These are phyloP conservation scores for Catagonus wagneri DNA, from an alignment of 2,113 vertebrate species.

Conservation along the genomic window DNA sequence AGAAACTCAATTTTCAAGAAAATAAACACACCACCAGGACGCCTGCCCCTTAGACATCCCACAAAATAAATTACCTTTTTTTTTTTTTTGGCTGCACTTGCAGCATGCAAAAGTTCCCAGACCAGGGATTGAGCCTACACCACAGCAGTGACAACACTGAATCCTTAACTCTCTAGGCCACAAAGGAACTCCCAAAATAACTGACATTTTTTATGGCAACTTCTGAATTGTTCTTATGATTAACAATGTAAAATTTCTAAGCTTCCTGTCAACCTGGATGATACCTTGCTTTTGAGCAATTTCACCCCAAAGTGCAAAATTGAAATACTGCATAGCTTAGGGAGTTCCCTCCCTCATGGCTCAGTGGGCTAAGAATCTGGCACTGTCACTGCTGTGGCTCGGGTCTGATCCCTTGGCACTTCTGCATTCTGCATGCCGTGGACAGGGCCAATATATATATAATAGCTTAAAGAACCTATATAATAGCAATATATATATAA, in stretches of 20 bases:
- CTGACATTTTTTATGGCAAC: neutral
- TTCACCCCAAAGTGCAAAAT: neutral
- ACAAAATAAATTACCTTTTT: neutral
- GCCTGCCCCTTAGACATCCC: neutral
- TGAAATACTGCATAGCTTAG: neutral
- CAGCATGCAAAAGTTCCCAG: no score
- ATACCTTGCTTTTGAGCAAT: neutral
- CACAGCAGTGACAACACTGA: no score
- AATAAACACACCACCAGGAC: neutral
- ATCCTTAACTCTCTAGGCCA: no score
- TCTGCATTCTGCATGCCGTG: no score
- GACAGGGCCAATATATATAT: no score
- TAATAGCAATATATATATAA: no score
- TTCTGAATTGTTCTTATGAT: neutral
- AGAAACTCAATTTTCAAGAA: constrained; percentile 25
- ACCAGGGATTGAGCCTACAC: no score
- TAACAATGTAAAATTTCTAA: constrained; percentile 17
- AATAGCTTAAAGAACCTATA: neutral
- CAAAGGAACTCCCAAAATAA: neutral
- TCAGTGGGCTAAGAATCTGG: no score
- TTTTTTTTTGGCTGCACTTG: no score
- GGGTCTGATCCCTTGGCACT: no score
- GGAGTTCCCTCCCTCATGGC: no score
- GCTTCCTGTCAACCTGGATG: neutral
- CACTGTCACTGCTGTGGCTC: no score